Conservation (phyloP, 2,888 invertebrate species). For the Bombylius discolor region DNA sequence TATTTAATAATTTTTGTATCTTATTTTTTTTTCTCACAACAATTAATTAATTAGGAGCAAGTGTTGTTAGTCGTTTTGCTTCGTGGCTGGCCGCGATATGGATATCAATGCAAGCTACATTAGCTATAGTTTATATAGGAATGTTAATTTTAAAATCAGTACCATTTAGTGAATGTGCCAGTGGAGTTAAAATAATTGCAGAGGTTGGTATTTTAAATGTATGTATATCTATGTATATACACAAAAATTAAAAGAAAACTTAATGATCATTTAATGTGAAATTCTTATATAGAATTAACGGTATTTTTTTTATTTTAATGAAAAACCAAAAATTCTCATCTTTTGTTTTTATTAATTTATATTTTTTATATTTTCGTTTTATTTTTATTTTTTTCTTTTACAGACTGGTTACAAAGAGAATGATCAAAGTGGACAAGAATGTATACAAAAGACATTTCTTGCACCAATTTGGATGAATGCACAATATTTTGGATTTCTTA, state of each 20-base stretch:
- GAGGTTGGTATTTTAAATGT: not conserved
- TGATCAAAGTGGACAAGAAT: constrained; percentile 31
- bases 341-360: not conserved
- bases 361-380: not conserved
- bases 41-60: constrained; percentile 25
- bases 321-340: not conserved
- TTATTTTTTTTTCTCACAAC: constrained; percentile 1
- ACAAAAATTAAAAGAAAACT: no score
- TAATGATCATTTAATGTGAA: no score
- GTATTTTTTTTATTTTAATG: not conserved
- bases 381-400: constrained; percentile 1
- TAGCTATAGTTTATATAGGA: constrained; percentile 33
- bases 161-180: constrained; percentile 33
- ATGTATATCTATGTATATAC: no score
- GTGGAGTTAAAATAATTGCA: constrained; percentile 26
- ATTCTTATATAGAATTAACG: no score
- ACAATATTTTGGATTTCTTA: constrained; percentile 30
- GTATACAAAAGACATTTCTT: constrained; percentile 32
- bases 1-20: not conserved
- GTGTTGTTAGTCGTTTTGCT: constrained; percentile 33
- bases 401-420: constrained; percentile 29
- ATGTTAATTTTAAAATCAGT: constrained; percentile 31
- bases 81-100: constrained; percentile 35
- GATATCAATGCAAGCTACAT: constrained; percentile 34
- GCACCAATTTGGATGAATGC: constrained; percentile 36